These are phyloP conservation scores for Etia nguti DNA, from an alignment of 2,113 vertebrate species.

Conservation along the genomic window DNA sequence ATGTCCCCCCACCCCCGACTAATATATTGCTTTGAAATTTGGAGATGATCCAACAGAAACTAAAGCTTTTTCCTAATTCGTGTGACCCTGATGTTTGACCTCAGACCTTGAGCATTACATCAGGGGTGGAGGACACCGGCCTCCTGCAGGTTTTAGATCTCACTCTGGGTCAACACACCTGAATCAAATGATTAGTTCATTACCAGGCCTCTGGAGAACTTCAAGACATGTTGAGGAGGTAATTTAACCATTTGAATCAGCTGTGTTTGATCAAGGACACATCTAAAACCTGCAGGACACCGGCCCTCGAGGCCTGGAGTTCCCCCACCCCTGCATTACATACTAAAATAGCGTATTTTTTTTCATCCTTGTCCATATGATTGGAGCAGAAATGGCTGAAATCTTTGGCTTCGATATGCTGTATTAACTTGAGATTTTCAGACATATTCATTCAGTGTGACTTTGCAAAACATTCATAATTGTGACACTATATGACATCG, in stretches of 20 bases:
- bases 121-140: not conserved
- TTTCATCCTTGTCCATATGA: not conserved
- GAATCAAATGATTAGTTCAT: not conserved
- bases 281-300: not conserved
- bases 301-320: fast-evolving
- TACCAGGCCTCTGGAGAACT: not conserved
- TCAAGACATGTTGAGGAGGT: not conserved
- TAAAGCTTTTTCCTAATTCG: fast-evolving
- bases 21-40: not conserved
- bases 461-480: not conserved
- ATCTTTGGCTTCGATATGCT: not conserved
- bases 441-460: not conserved
- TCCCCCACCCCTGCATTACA: not conserved
- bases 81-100: fast-evolving
- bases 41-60: fast-evolving
- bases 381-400: not conserved
- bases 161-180: not conserved
- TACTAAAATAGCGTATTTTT: not conserved
- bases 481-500: not conserved
- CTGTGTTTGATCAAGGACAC: fast-evolving
- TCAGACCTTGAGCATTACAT: not conserved
- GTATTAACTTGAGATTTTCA: not conserved
- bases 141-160: not conserved
- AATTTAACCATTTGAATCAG: fast-evolving
- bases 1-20: not conserved